A percentile compares a stretch with the other conserved stretches of the same genome.
phyloP scores from a whole-genome alignment of 2,888 invertebrate species.

The Cataglyphis cursor region DNA sequence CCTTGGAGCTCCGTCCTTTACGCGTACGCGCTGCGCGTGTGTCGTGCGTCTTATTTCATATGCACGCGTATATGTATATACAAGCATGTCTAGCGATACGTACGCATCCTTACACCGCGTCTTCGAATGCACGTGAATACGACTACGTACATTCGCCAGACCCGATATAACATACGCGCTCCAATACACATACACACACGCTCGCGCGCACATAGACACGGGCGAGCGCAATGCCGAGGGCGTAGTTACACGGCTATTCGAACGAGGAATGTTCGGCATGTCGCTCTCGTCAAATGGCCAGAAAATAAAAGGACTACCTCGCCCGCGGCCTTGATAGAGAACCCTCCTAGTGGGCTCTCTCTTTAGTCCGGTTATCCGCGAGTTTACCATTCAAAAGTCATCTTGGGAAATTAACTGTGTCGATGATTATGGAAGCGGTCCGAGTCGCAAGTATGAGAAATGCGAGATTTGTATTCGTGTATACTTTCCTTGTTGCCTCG shows the following conservation, averaged over 20 bases:
- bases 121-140: slow-evolving; percentile 8
- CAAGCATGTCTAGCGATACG: background rate
- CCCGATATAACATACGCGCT: slow-evolving; percentile 39
- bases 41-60: slow-evolving; percentile 59
- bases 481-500: background rate
- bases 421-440: slow-evolving; percentile 10
- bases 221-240: slow-evolving; percentile 68
- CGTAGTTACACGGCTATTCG: slow-evolving; percentile 81
- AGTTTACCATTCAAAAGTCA: slow-evolving; percentile 51
- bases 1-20: slow-evolving; percentile 79
- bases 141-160: background rate
- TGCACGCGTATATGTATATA: slow-evolving; percentile 48
- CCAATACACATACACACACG: background rate
- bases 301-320: slow-evolving; percentile 83
- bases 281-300: slow-evolving; percentile 85
- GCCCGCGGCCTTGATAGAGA: slow-evolving; percentile 82
- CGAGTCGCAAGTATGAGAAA: slow-evolving; percentile 6
- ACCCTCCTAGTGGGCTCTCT: slow-evolving; percentile 71
- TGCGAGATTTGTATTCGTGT: background rate
- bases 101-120: background rate
- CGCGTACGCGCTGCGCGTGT: slow-evolving; percentile 61
- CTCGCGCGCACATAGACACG: slow-evolving; percentile 33
- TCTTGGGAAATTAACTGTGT: slow-evolving; percentile 33
- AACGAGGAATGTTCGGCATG: slow-evolving; percentile 85
- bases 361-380: slow-evolving; percentile 55